These are phyloP conservation scores for Parauchenoglanis punctatus DNA, from an alignment of 2,797 vertebrate genomes.

Conservation along the genomic window DNA sequence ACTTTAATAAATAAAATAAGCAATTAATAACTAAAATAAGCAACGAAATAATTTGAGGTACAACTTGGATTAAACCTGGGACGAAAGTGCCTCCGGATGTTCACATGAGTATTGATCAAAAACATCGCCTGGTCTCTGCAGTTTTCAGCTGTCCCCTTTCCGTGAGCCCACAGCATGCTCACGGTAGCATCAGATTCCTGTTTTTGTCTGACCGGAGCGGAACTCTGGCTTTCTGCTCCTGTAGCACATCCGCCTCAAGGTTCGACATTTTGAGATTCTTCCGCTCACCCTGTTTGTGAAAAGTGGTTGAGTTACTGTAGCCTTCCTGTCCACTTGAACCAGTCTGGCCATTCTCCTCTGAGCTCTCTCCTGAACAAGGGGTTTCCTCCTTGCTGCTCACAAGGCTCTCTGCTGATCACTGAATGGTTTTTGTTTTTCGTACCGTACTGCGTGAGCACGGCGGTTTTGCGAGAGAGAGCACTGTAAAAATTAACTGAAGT, in stretches of 20 bases:
- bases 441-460: background rate
- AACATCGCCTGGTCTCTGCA: background rate
- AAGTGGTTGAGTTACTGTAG: background rate
- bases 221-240: background rate
- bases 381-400: background rate
- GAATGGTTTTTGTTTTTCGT: background rate
- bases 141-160: background rate
- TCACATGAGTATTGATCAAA: background rate
- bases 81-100: background rate
- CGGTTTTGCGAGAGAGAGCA: background rate
- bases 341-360: background rate
- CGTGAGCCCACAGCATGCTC: background rate
- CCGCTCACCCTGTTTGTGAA: background rate
- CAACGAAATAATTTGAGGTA: background rate
- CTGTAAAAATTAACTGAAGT: background rate
- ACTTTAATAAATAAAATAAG: background rate
- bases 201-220: background rate
- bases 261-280: background rate
- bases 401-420: background rate
- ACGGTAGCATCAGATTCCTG: background rate
- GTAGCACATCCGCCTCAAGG: background rate
- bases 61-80: background rate
- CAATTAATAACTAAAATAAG: background rate
- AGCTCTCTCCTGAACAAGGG: background rate
- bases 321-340: background rate